phyloP scores from a whole-genome alignment of 2,113 vertebrate species.

The Paedocypris sp. region DNA sequence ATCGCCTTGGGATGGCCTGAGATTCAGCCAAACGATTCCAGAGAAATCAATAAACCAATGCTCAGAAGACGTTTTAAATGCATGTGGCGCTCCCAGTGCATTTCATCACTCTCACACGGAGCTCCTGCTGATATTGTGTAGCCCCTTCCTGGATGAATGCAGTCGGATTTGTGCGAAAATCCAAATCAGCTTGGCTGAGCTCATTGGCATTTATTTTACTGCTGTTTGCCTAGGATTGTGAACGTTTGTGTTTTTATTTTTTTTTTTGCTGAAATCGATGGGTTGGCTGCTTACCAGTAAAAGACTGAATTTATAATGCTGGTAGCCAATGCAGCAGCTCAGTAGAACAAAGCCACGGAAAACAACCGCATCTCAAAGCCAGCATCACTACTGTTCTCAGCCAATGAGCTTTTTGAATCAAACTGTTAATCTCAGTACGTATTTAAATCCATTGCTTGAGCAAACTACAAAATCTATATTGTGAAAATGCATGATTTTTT shows the following conservation, averaged over 20 bases:
- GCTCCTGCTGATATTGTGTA: not conserved
- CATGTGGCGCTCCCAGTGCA: not conserved
- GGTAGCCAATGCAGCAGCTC: too few relatives aligned
- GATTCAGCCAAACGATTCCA: slow-evolving; percentile 25
- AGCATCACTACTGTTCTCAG: too few relatives aligned
- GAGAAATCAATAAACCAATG: slow-evolving; percentile 25
- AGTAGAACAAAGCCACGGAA: too few relatives aligned
- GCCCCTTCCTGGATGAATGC: not conserved
- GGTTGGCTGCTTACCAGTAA: not conserved
- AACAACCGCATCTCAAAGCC: too few relatives aligned
- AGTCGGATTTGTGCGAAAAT: not conserved
- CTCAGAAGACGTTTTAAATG: slow-evolving; percentile 25
- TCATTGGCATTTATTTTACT: not conserved
- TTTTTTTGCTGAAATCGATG: not conserved
- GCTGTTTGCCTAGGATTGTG: not conserved
- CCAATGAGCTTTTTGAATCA: too few relatives aligned
- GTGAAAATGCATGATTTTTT: too few relatives aligned
- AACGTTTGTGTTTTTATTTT: not conserved
- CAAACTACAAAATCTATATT: too few relatives aligned
- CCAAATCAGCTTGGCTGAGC: not conserved
- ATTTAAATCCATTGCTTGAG: too few relatives aligned
- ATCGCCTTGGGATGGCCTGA: slow-evolving; percentile 25
- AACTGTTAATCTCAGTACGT: too few relatives aligned
- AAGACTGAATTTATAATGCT: too few relatives aligned
- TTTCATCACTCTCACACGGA: not conserved